These are phyloP conservation scores for Altica lythri DNA, from an alignment of 2,888 invertebrate genomes.

Conservation along the genomic window DNA sequence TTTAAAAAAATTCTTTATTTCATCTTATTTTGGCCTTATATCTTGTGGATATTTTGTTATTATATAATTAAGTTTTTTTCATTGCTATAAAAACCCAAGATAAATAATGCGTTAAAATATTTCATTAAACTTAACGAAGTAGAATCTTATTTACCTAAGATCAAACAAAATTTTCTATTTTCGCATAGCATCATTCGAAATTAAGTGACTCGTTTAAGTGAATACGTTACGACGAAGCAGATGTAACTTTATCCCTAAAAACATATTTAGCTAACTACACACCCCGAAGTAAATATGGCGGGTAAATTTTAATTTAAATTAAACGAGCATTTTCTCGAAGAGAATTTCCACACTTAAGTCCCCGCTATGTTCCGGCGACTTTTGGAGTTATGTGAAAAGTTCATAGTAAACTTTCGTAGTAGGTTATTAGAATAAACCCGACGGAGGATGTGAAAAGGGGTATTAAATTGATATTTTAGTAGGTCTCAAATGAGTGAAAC, in stretches of 20 bases:
- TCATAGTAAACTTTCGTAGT: constrained; percentile 17
- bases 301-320: constrained; percentile 18
- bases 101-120: no score
- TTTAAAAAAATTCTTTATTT: no score
- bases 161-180: no score
- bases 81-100: no score
- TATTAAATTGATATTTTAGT: constrained; percentile 21
- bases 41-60: no score
- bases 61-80: no score
- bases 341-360: constrained; percentile 11
- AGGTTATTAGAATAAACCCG: constrained; percentile 29
- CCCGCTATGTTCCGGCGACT: constrained; percentile 10
- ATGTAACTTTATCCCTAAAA: constrained; percentile 11
- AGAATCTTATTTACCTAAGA: no score
- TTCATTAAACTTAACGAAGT: no score
- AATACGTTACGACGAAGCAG: constrained; percentile 15
- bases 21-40: no score
- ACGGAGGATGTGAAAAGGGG: constrained; percentile 15
- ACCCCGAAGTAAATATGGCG: constrained; percentile 14
- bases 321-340: constrained; percentile 8
- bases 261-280: constrained; percentile 12
- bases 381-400: constrained; percentile 28
- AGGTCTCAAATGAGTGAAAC: constrained; percentile 15
- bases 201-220: constrained; percentile 5
- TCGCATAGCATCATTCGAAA: no score